Evolutionary conservation across 1,140 invertebrate species (phyloP).

Genomic region (Drosophila bocqueti): DNA sequence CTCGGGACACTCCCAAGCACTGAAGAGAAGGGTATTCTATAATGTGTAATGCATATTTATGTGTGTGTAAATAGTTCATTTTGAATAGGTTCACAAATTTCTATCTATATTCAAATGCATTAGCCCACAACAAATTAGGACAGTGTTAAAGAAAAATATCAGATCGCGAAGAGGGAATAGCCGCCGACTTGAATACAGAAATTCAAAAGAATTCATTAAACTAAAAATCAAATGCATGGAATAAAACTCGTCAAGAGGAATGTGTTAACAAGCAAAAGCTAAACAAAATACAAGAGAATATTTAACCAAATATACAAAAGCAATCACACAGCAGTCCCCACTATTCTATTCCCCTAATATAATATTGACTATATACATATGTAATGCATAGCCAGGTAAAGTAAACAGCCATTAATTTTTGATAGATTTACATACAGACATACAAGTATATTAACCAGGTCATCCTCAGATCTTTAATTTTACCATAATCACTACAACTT

Average conservation of each 20-base stretch:
- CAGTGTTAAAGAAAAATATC: slow-evolving; percentile 48
- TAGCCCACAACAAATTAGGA: slow-evolving; percentile 28
- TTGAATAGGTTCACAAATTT: slow-evolving; percentile 56
- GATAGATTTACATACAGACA: slow-evolving; percentile 76
- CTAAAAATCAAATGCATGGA: slow-evolving; percentile 72
- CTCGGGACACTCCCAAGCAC: neutral
- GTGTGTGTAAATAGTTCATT: slow-evolving; percentile 77
- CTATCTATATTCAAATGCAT: slow-evolving; percentile 60
- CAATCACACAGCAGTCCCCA: slow-evolving; percentile 42
- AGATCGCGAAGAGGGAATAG: slow-evolving; percentile 43
- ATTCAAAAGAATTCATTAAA: slow-evolving; percentile 35
- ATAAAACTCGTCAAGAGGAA: slow-evolving; percentile 83
- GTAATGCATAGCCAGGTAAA: slow-evolving; percentile 36
- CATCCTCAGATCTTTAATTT: slow-evolving; percentile 23
- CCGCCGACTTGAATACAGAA: slow-evolving; percentile 25
- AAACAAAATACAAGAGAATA: slow-evolving; percentile 61
- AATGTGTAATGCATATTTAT: slow-evolving; percentile 55
- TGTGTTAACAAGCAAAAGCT: slow-evolving; percentile 77
- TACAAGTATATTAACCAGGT: slow-evolving; percentile 17
- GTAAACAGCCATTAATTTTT: slow-evolving; percentile 70
- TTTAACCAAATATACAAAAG: slow-evolving; percentile 63
- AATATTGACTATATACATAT: slow-evolving; percentile 25
- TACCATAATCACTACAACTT: slow-evolving; percentile 7
- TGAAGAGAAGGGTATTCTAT: slow-evolving; percentile 11
- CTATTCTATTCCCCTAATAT: slow-evolving; percentile 11